Evolutionary conservation across 2,113 vertebrate genomes (phyloP), one percentile per base, ranked within the genome.

Genomic region (Lates calcarifer): DNA sequence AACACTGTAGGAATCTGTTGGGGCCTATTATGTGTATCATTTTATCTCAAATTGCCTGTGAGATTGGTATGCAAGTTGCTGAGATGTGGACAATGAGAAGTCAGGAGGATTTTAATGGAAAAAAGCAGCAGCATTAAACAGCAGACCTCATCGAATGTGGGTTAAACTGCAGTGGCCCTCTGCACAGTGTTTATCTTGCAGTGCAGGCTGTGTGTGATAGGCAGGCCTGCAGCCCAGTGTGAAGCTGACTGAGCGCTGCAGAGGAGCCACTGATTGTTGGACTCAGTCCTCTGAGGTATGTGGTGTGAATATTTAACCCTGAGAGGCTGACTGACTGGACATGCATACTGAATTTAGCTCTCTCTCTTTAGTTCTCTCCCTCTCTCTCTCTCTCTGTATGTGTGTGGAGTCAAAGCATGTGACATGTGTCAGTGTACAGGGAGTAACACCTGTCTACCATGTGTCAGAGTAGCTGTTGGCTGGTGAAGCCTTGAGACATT

Each of bases 281-380:
- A 2, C 24, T 62, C 56, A 24, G 55, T 51, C 70, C 55, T 49
- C 47, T 62, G 45, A 15, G 45, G 45, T 53, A 62, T 69, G 57
- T 22, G 56, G 13, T 68, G 57, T 18, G 73, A 76, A 70, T 76
- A 70, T 57, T 82, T 70, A 67, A 31, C 39, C 57, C 39, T 35
- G 41, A 29, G 26, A 61, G 26, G 55, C 63, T 35, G 47, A 70
- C 28, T 63, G 33, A 49, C 64, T 29, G 69, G 51, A 66, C 51
- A 66, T 12, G 61, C 68, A 73, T 20, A 60, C 53, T 82, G 24
- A 51, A 74, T 80, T 47, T 18, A 17, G 18, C 29, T 18, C 13
- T 26, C 17, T 66, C 12, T 47, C 35, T 56, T 22, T 26, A 31
- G 55, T 22, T 24, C 0, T 62, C 1, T 43, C n/a, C n/a, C n/a